These are phyloP conservation scores for Trichogramma dendrolimi DNA, from an alignment of 2,888 invertebrate species.

Conservation along the genomic window DNA sequence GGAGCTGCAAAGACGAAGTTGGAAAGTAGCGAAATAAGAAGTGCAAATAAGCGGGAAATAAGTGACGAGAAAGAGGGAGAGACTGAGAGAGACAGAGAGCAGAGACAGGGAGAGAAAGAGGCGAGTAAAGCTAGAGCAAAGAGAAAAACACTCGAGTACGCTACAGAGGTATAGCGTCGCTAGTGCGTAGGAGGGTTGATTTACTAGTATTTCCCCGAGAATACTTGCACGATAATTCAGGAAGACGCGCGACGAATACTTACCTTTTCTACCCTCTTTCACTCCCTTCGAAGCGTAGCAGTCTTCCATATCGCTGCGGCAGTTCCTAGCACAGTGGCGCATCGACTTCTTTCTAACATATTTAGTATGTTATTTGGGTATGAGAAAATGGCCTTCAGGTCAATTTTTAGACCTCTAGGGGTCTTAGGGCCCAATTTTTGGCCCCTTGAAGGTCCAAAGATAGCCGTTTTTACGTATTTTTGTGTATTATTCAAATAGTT, in stretches of 20 bases:
- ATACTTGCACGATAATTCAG: slow-evolving; percentile 46
- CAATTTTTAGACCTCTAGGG: no score
- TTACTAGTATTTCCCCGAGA: slow-evolving; percentile 45
- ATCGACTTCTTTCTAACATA: slow-evolving; percentile 17
- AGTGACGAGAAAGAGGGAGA: slow-evolving; percentile 17
- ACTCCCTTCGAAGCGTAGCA: slow-evolving; percentile 20
- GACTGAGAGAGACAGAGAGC: slow-evolving; percentile 23
- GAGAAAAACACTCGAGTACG: no score
- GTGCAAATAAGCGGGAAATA: slow-evolving; percentile 25
- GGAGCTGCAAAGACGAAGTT: no score
- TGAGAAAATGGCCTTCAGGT: no score
- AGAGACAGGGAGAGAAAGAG: slow-evolving; percentile 33
- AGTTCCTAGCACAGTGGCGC: not conserved
- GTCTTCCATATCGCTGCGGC: no score
- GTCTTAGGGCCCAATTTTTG: no score
- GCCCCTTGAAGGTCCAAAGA: no score
- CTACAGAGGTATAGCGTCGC: no score
- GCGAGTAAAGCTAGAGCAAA: not conserved
- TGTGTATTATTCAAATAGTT: no score
- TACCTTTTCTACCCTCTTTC: slow-evolving; percentile 35
- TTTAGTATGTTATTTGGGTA: no score
- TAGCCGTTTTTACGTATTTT: no score
- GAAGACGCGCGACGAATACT: slow-evolving; percentile 45
- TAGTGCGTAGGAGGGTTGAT: slow-evolving; percentile 38
- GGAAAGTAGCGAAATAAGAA: slow-evolving; percentile 11